Evolutionary conservation across 1,140 invertebrate genomes (phyloP).

Genomic region (Drosophila lacteicornis): DNA sequence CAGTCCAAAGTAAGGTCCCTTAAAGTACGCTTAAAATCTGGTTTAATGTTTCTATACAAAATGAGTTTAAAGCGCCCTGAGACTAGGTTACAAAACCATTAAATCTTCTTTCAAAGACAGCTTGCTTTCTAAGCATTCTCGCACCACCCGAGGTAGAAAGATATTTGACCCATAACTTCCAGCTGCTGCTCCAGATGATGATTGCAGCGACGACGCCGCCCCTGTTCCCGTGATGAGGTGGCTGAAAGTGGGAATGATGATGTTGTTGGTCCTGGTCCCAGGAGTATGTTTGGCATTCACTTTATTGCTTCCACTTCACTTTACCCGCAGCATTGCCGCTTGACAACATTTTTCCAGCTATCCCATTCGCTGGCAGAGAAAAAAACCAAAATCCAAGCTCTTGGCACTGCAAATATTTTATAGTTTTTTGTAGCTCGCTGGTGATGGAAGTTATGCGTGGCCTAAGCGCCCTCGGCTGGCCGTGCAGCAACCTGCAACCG

Average conservation of each 20-base stretch:
- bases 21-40: not conserved
- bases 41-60: not conserved
- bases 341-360: conserved; percentile 43
- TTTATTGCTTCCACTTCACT: conserved; percentile 74
- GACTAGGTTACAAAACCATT: conserved; percentile 8
- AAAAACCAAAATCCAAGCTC: conserved; percentile 55
- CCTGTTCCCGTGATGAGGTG: conserved; percentile 17
- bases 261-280: conserved; percentile 28
- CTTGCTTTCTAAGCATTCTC: conserved; percentile 5
- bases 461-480: conserved; percentile 49
- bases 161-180: conserved; percentile 34
- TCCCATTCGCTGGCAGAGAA: conserved; percentile 6
- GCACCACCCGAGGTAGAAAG: not conserved
- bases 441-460: conserved; percentile 70
- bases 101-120: conserved; percentile 2
- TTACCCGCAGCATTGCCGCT: conserved; percentile 48
- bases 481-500: conserved; percentile 24
- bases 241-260: conserved; percentile 36
- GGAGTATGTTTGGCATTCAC: conserved; percentile 64
- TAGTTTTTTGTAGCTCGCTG: conserved; percentile 64
- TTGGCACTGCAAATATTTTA: conserved; percentile 62
- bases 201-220: conserved; percentile 3
- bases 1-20: not conserved
- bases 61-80: not conserved
- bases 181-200: conserved; percentile 30